Conservation (phyloP, 2,113 vertebrate species). For the Hypanus sabinus region DNA sequence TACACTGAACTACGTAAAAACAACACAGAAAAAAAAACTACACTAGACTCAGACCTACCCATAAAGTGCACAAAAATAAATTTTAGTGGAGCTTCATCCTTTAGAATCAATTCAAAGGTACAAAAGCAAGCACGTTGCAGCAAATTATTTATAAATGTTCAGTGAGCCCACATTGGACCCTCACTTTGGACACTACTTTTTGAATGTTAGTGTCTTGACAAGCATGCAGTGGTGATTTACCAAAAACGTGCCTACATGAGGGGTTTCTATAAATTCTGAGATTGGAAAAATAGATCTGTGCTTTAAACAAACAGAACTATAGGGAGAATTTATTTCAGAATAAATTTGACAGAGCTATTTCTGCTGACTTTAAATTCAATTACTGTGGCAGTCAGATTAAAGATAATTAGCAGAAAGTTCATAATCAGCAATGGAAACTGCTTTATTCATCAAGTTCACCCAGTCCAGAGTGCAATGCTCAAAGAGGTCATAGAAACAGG, state of each 20-base stretch:
- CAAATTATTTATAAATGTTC: neutral
- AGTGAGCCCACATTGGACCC: neutral
- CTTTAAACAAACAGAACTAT: neutral
- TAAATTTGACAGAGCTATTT: neutral
- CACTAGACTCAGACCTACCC: too few relatives aligned
- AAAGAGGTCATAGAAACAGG: neutral
- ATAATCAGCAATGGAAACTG: too few relatives aligned
- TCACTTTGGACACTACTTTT: neutral
- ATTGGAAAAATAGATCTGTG: neutral
- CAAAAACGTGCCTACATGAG: neutral
- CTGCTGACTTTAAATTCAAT: neutral
- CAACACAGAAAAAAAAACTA: too few relatives aligned
- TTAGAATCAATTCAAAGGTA: neutral
- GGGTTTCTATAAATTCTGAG: neutral
- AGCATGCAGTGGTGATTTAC: neutral
- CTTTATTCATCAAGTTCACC: neutral
- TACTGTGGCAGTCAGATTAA: neutral
- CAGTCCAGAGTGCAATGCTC: neutral
- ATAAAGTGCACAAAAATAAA: too few relatives aligned
- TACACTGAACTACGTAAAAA: too few relatives aligned
- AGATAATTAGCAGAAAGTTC: neutral
- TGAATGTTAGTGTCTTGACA: neutral
- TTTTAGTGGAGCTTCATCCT: neutral
- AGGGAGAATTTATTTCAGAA: neutral
- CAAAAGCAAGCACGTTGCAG: neutral